Base-by-base conservation (phyloP, 2,797 vertebrate genomes). In the Chelon auratus region DNA sequence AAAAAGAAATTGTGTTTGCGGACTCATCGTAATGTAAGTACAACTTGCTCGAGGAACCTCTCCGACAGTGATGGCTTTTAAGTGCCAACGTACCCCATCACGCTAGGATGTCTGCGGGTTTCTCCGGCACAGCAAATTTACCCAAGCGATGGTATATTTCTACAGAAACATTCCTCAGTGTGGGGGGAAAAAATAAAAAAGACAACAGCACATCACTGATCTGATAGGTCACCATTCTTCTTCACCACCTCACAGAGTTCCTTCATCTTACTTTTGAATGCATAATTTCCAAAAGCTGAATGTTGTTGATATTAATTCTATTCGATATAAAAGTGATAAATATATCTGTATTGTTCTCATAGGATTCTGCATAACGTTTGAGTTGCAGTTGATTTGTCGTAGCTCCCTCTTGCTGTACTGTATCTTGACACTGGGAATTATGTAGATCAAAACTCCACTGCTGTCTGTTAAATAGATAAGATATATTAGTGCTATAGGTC, bases 341-440 rank as follows among this genome's bases (percentile, higher is more conserved):
- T 78, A 20, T 39, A 22, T 72, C 72, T 87, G 84, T 91, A 68
- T 82, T 86, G 73, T 86, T 88, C 43, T 83, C 73, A 80, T 77
- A 83, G 76, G 72, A 86, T 80, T 87, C 76, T 86, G 79, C 83
- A 81, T 77, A 78, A 59, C 56, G 79, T 81, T 90, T 85, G 9
- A 86, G 85, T 91, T 81, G 81, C 76, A 81, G 88, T 84, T 73
- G 84, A 77, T 89, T 89, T 89, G 84, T 91, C 51, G 89, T 93
- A 90, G 89, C 85, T 62, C 84, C 86, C 81, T 86, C 80, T 90
- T 85, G 88, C 84, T 91, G 93, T 93, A 92, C 87, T 93, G 91
- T 92, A 90, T 83, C 72, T 45, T 89, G 82, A 92, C 91, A 93
- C 91, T 92, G 91, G 87, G 92, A 92, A 90, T 73, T 88, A 74